Percentiles rank a stretch among this genome's conserved stretches.
Evolutionary conservation across 2,888 invertebrate genomes (phyloP).

Genomic region (Cheilosia vulpina): DNA sequence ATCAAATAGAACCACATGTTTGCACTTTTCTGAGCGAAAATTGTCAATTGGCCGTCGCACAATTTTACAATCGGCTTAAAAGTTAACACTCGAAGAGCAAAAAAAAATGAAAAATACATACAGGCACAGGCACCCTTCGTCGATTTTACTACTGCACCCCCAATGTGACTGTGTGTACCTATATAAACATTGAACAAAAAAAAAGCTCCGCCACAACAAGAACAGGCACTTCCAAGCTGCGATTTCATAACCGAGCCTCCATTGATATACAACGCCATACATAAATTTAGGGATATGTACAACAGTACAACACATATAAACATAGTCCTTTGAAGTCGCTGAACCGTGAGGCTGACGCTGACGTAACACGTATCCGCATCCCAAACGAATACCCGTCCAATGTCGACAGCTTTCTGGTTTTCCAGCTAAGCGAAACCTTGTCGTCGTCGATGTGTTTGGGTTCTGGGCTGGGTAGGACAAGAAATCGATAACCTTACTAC

Average conservation of each 20-base stretch:
- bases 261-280: slow-evolving; percentile 23
- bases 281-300: background rate
- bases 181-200: background rate
- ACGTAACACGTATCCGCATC: slow-evolving; percentile 45
- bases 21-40: background rate
- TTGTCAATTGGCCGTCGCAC: background rate
- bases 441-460: background rate
- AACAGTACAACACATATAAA: background rate
- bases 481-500: slow-evolving; percentile 56
- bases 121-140: background rate
- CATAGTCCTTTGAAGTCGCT: slow-evolving; percentile 51
- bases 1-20: background rate
- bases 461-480: slow-evolving; percentile 6
- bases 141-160: background rate
- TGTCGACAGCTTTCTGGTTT: slow-evolving; percentile 7
- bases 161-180: background rate
- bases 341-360: slow-evolving; percentile 64
- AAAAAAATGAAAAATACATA: background rate
- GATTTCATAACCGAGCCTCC: slow-evolving; percentile 45
- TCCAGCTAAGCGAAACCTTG: slow-evolving; percentile 39
- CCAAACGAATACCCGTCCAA: slow-evolving; percentile 1
- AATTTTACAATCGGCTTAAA: slow-evolving; percentile 6
- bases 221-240: slow-evolving; percentile 15
- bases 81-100: background rate
- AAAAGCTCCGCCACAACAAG: slow-evolving; percentile 32